phyloP scores from a whole-genome alignment of 2,797 vertebrate genomes.

The Spinus olivaceus region DNA sequence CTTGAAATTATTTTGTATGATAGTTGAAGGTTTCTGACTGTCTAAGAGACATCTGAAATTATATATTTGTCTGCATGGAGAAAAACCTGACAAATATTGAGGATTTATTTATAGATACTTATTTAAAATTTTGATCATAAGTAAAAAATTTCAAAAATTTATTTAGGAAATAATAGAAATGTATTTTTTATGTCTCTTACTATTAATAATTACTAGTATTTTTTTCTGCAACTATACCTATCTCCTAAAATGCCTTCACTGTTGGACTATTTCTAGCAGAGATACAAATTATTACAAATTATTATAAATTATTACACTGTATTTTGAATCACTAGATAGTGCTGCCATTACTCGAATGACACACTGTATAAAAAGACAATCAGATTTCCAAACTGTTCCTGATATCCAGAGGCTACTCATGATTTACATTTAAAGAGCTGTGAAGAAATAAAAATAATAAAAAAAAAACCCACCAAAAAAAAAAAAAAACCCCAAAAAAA shows the following conservation, averaged over 20 bases:
- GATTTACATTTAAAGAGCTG: slow-evolving; percentile 30
- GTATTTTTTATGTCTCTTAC: background rate
- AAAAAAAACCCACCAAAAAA: no score
- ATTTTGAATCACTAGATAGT: background rate
- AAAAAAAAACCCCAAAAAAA: no score
- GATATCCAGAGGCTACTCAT: background rate
- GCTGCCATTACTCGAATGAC: background rate
- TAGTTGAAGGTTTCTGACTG: background rate
- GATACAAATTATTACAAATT: background rate
- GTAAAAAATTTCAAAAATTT: background rate
- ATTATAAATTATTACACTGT: background rate
- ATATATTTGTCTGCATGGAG: background rate
- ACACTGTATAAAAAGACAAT: background rate
- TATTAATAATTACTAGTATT: background rate
- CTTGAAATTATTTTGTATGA: background rate
- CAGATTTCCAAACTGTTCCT: background rate
- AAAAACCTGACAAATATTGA: background rate
- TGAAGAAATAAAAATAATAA: background rate
- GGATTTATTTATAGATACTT: background rate
- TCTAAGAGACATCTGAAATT: background rate
- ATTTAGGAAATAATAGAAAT: background rate
- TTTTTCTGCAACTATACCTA: background rate
- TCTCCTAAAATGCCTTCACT: background rate
- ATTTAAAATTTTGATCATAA: background rate
- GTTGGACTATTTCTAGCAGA: background rate